Conservation (phyloP, 2,888 invertebrate species). For the Ophioninae sp. region DNA sequence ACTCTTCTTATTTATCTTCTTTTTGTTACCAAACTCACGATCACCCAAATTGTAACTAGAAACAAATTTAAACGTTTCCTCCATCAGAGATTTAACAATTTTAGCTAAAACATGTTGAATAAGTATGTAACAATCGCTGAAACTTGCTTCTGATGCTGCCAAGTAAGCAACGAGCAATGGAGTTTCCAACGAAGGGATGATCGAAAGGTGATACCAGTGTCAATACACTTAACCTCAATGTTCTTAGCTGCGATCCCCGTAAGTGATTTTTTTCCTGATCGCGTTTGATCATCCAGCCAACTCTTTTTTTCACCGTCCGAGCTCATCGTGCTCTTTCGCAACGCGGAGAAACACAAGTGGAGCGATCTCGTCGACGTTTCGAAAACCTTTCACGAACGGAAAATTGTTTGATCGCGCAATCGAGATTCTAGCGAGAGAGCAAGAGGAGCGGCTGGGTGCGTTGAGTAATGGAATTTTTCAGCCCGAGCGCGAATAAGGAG, state of each 20-base stretch:
- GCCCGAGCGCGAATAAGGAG: slow-evolving; percentile 15
- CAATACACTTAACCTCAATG: not conserved
- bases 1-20: slow-evolving; percentile 48
- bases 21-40: slow-evolving; percentile 8
- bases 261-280: slow-evolving; percentile 5
- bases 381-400: slow-evolving; percentile 9
- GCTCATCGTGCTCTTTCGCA: not conserved
- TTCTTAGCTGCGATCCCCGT: not conserved
- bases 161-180: not conserved
- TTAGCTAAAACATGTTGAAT: slow-evolving; percentile 20
- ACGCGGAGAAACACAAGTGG: slow-evolving; percentile 8
- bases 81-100: too few species aligned
- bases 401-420: slow-evolving; percentile 36
- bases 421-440: slow-evolving; percentile 19
- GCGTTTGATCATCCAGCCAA: not conserved
- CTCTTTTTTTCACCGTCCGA: not conserved
- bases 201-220: not conserved
- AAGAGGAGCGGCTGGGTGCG: slow-evolving; percentile 25
- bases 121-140: slow-evolving; percentile 36
- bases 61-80: not conserved
- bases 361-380: slow-evolving; percentile 4
- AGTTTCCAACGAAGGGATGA: not conserved
- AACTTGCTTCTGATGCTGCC: not conserved
- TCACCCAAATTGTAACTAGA: slow-evolving; percentile 15
- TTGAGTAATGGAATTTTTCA: slow-evolving; percentile 55